Conservation (phyloP, 2,113 vertebrate genomes). For the Parus major region DNA sequence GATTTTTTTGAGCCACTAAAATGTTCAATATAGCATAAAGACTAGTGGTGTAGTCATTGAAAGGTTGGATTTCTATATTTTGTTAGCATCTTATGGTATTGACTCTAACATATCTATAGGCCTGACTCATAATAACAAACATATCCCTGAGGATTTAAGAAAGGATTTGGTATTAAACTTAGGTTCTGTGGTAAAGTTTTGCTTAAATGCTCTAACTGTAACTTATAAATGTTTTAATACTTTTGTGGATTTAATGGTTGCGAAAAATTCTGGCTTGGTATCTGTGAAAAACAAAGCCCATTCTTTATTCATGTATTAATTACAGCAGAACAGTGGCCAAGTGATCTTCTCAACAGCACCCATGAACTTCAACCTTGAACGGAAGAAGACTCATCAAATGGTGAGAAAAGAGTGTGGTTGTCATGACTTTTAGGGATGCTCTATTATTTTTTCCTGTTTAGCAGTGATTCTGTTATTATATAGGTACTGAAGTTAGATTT, state of each 20-base stretch:
- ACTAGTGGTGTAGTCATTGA: neutral
- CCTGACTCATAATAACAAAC: neutral
- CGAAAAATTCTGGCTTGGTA: neutral
- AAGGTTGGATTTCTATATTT: neutral
- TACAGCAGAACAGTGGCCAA: conserved; percentile 29
- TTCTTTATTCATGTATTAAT: conserved; percentile 49
- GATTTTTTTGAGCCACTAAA: neutral
- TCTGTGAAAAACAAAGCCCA: conserved; percentile 23
- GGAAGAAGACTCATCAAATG: conserved; percentile 1
- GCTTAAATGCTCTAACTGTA: neutral
- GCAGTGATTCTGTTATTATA: neutral
- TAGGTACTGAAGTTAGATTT: neutral
- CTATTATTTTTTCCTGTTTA: neutral
- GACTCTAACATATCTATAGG: neutral
- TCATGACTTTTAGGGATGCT: neutral
- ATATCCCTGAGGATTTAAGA: neutral
- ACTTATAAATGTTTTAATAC: neutral
- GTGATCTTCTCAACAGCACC: neutral
- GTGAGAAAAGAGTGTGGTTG: conserved; percentile 9
- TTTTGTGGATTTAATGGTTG: conserved; percentile 8
- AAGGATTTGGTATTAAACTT: neutral
- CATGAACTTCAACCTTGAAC: conserved; percentile 7
- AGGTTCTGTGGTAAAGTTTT: neutral
- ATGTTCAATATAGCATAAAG: neutral
- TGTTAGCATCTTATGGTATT: neutral